Conservation (phyloP, 2,113 vertebrate genomes). For the Piaya cayana region DNA sequence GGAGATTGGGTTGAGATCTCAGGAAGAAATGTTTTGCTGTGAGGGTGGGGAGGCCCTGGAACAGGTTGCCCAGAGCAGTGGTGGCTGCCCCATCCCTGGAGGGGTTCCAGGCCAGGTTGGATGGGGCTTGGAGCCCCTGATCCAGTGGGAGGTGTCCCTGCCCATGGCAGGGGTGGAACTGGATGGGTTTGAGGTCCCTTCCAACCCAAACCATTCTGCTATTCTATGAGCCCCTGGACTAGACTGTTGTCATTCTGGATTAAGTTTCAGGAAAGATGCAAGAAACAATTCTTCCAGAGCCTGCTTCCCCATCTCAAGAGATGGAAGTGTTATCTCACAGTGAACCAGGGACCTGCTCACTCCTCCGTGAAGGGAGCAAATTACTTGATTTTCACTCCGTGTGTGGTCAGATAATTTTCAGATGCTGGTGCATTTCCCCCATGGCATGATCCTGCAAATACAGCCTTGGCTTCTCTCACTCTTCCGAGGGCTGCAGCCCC, state of each 20-base stretch:
- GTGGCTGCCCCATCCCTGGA: too few species aligned
- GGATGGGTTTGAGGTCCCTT: too few species aligned
- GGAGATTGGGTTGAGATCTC: too few species aligned
- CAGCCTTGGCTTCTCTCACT: background rate
- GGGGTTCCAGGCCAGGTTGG: too few species aligned
- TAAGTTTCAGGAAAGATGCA: background rate
- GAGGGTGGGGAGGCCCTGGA: too few species aligned
- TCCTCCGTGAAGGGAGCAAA: background rate
- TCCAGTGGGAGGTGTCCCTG: too few species aligned
- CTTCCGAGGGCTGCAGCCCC: background rate
- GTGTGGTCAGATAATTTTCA: background rate
- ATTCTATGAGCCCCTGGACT: too few species aligned
- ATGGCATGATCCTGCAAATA: background rate
- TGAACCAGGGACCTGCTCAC: background rate
- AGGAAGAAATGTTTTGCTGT: too few species aligned
- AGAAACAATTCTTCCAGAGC: background rate
- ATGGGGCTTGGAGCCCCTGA: too few species aligned
- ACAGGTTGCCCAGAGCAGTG: too few species aligned
- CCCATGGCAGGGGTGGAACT: too few species aligned
- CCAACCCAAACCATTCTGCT: too few species aligned
- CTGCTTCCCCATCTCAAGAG: background rate
- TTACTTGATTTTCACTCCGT: background rate
- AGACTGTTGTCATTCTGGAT: background rate
- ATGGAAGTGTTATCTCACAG: background rate
- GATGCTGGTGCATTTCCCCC: rapidly evolving